Base-by-base conservation (phyloP, 2,888 invertebrate species). In the Malthinus seriepunctatus region DNA sequence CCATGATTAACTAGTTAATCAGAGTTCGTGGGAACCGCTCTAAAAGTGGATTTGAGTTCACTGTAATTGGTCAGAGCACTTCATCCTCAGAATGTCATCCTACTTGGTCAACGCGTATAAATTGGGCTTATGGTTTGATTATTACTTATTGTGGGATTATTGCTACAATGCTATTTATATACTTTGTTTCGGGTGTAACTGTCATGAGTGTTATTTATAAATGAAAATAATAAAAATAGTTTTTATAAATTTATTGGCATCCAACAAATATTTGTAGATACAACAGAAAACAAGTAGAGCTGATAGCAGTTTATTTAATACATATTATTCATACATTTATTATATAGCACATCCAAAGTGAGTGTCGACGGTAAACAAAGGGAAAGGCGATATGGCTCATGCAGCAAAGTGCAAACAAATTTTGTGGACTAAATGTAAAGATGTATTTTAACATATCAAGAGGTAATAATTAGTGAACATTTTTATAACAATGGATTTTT, bases 291-390 rank as follows among this genome's bases (percentile, higher is more conserved):
- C 78, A 77, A 78, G 71, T 78, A 79, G 78, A 79, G 78, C 78
- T 78, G 78, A 77, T 78, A 78, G 78, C 78, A 77, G 76, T 77
- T 78, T 78, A 78, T 77, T 78, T 76, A 78, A 78, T 79, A 79
- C 78, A 79, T 79, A 78, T 42, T 42, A 42, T 79, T 78, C 78
- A 78, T 79, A 79, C 79, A 79, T 78, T 78, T 78, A 77, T 66
- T 57, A 78, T 78, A 79, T 79, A 79, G 79, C 78, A 79, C 78
- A 79, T 79, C 78, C 79, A 79, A 78, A 78, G 78, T 79, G 78
- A 78, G 76, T 77, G 74, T 75, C 74, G 73, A 74, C 72, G 75
- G 76, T 76, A 76, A 77, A 76, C 71, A 74, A 75, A 73, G 74
- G 67, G 64, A 58, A 62, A 55, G 51, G 63, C 67, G 66, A 63